Base-by-base conservation (phyloP, 2,888 invertebrate genomes). In the Cephus nigrinus region DNA sequence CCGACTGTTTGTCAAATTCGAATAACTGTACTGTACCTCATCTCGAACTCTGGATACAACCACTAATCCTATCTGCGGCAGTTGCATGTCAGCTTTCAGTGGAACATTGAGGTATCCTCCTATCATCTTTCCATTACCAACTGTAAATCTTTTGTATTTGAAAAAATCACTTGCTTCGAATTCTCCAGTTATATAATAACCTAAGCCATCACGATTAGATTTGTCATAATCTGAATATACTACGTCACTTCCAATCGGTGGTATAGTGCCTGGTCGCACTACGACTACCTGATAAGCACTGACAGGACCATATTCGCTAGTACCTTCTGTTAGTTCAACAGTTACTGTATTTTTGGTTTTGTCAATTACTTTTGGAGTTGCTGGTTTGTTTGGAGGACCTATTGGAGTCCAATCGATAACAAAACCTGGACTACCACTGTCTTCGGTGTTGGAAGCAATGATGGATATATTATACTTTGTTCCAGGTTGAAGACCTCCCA, bases 151-250 rank as follows among this genome's bases (percentile, higher is more conserved):
- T 84, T 93, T 93, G 72, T 94, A 88, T 40, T 81, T 86, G 0
- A 86, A 76, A 83, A 85, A 89, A 82, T 92, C 94, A 83, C 94
- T 93, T 33, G 95, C 94, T 77, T 94, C 93, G 80, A 98, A 92
- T 90, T 97, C 96, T 0, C 96, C 98, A 11, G 97, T 94, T 40
- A 98, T 95, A 88, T 98, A 98, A 89, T 96, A 97, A 3, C 95
- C 94, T 5, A 95, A 90, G 0, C 95, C 95, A 80, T 95, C 94
- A 71, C 94, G 93, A 76, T 92, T 92, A 0, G 98, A 95, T 85
- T 94, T 93, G 78, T 94, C 92, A 91, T 94, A 95, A 86, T 95
- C 94, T 4, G 84, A 79, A 75, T 88, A 89, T 15, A 81, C n/a
- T 93, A 93, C 30, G 95, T 92, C 76, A 93, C 93, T 68, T 94